Percentiles rank a stretch among this genome's conserved stretches.
phyloP scores from a whole-genome alignment of 2,888 invertebrate genomes.

The Augiades crinisus region DNA sequence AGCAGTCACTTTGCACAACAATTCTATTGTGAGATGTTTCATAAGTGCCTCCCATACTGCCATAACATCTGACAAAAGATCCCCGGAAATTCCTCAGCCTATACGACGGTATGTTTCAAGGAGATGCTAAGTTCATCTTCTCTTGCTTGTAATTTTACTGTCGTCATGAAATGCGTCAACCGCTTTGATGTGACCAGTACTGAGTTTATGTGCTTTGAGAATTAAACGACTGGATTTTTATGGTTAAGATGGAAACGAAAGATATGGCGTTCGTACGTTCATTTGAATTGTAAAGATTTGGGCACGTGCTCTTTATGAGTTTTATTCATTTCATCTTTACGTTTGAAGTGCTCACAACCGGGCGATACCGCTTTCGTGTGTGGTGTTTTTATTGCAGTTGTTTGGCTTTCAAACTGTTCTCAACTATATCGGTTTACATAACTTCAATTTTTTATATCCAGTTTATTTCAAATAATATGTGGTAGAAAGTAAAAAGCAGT shows the following conservation, averaged over 20 bases:
- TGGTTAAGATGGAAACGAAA: slow-evolving; percentile 49
- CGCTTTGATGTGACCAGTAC: slow-evolving; percentile 49
- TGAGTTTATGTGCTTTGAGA: slow-evolving; percentile 45
- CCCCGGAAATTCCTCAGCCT: slow-evolving; percentile 22
- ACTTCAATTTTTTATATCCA: background rate
- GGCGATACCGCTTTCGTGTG: slow-evolving; percentile 32
- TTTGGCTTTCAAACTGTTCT: slow-evolving; percentile 24
- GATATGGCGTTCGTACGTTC: slow-evolving; percentile 43
- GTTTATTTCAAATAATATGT: slow-evolving; percentile 9
- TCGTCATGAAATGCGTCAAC: slow-evolving; percentile 46
- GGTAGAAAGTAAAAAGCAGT: no score
- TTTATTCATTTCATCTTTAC: slow-evolving; percentile 30
- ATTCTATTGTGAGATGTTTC: slow-evolving; percentile 23
- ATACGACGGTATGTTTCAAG: slow-evolving; percentile 21
- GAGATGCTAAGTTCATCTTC: slow-evolving; percentile 22
- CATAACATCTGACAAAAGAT: slow-evolving; percentile 21
- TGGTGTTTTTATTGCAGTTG: slow-evolving; percentile 23
- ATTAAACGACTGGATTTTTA: slow-evolving; percentile 55
- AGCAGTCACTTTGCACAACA: slow-evolving; percentile 23
- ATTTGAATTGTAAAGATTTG: slow-evolving; percentile 42
- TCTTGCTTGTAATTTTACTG: slow-evolving; percentile 44
- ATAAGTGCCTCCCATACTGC: slow-evolving; percentile 20
- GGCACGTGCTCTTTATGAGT: slow-evolving; percentile 40
- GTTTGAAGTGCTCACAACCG: slow-evolving; percentile 29
- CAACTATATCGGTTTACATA: slow-evolving; percentile 5